A percentile compares a stretch with the other conserved stretches of the same genome.
These are phyloP conservation scores for Drosophila picticornis DNA, from an alignment of 2,888 invertebrate genomes.

Conservation along the genomic window DNA sequence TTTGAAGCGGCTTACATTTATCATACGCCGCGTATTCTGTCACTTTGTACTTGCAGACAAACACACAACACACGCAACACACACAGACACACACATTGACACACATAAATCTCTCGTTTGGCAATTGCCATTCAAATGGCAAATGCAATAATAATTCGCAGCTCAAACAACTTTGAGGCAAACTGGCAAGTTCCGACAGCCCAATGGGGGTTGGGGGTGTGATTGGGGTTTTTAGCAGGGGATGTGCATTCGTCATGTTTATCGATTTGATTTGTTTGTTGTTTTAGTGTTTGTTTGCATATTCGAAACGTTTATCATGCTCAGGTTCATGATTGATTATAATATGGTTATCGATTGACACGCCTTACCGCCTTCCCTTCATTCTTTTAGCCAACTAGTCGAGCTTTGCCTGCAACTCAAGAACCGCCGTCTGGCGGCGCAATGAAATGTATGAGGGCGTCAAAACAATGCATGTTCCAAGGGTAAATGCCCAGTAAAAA, in stretches of 20 bases:
- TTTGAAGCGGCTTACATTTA: slow-evolving; percentile 64
- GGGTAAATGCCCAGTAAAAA: slow-evolving; percentile 6
- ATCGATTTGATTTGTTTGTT: slow-evolving; percentile 49
- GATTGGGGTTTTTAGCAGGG: background rate
- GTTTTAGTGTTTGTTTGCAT: slow-evolving; percentile 48
- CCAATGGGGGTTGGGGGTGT: background rate
- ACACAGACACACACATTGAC: slow-evolving; percentile 10
- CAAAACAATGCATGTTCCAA: slow-evolving; percentile 47
- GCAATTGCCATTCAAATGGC: slow-evolving; percentile 54
- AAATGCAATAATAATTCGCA: slow-evolving; percentile 75
- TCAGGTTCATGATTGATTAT: slow-evolving; percentile 63
- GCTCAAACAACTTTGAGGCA: slow-evolving; percentile 48
- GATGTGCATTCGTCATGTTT: slow-evolving; percentile 32
- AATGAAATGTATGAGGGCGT: slow-evolving; percentile 39
- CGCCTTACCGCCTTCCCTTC: background rate
- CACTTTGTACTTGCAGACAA: background rate
- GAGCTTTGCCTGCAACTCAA: slow-evolving; percentile 40
- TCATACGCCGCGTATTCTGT: slow-evolving; percentile 53
- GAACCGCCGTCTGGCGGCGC: slow-evolving; percentile 27
- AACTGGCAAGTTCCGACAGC: slow-evolving; percentile 33
- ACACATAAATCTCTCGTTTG: slow-evolving; percentile 45
- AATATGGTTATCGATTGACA: slow-evolving; percentile 46
- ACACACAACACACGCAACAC: slow-evolving; percentile 1
- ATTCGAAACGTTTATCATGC: slow-evolving; percentile 54
- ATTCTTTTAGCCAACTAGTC: background rate